Conservation (phyloP, 2,888 invertebrate genomes). For the Bombylius discolor region DNA sequence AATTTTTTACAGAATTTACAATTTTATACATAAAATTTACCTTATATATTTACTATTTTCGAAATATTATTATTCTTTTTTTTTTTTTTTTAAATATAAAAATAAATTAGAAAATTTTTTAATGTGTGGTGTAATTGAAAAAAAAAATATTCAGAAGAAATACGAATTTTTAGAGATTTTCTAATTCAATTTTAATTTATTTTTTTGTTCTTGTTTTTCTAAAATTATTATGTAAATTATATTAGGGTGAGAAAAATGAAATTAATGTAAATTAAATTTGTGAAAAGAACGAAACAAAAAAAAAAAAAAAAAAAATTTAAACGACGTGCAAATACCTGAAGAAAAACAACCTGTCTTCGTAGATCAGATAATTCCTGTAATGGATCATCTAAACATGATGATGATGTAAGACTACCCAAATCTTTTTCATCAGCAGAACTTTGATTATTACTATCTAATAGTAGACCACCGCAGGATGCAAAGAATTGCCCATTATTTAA, state of each 20-base stretch:
- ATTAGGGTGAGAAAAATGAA: background rate
- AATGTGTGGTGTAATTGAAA: too few relatives aligned
- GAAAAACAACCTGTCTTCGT: constrained; percentile 66
- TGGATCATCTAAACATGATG: constrained; percentile 38
- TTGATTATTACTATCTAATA: background rate
- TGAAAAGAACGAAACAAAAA: background rate
- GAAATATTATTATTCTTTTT: too few relatives aligned
- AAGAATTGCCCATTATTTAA: constrained; percentile 55
- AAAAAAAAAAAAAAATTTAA: constrained; percentile 1
- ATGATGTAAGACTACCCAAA: constrained; percentile 44
- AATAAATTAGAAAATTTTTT: too few relatives aligned
- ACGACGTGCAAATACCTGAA: constrained; percentile 49
- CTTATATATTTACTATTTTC: too few relatives aligned
- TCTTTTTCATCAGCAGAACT: constrained; percentile 32
- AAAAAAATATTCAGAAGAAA: too few relatives aligned
- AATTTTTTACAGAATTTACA: too few relatives aligned
- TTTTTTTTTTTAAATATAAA: too few relatives aligned
- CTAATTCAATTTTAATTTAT: too few relatives aligned
- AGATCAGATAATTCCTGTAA: constrained; percentile 64
- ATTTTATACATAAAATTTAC: too few relatives aligned
- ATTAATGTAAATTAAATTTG: background rate
- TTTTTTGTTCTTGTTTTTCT: too few relatives aligned
- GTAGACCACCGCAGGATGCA: constrained; percentile 29
- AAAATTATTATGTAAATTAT: too few relatives aligned
- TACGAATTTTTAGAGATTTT: too few relatives aligned